Conservation (phyloP, 2,888 invertebrate species). For the Pyrrhia umbra region DNA sequence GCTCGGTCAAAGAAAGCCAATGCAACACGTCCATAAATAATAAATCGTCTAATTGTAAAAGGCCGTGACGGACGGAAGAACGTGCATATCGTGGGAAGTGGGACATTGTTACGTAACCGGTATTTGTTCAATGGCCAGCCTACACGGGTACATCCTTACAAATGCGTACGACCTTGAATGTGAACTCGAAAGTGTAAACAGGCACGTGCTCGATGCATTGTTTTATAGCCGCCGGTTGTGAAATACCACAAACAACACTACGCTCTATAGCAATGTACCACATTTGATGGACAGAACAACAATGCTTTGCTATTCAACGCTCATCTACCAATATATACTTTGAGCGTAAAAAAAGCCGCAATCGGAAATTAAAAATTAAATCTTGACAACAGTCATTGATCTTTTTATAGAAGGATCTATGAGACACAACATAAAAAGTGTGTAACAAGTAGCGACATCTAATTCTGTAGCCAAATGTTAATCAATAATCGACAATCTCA, state of each 20-base stretch:
- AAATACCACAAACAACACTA: conserved; percentile 75
- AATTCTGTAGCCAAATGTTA: background rate
- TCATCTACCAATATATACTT: background rate
- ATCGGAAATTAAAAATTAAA: background rate
- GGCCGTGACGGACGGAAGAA: conserved; percentile 77
- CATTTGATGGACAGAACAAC: conserved; percentile 19
- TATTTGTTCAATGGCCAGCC: conserved; percentile 88
- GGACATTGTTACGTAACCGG: conserved; percentile 88
- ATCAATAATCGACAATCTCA: background rate
- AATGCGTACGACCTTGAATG: conserved; percentile 90
- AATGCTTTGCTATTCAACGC: background rate
- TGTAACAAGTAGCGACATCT: conserved; percentile 44
- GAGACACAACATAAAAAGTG: background rate
- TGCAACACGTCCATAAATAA: conserved; percentile 56
- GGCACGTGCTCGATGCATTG: conserved; percentile 89
- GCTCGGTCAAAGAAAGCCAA: conserved; percentile 40
- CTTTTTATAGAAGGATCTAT: background rate
- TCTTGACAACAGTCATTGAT: background rate
- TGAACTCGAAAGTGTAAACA: conserved; percentile 89
- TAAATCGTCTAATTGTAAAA: conserved; percentile 76
- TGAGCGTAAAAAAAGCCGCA: background rate
- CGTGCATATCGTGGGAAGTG: conserved; percentile 86
- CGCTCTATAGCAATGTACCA: conserved; percentile 47
- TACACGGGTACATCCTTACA: conserved; percentile 89
- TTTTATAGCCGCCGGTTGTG: conserved; percentile 85